Base-by-base conservation (phyloP, 1,140 invertebrate genomes). In the Steinernema khuongi region DNA sequence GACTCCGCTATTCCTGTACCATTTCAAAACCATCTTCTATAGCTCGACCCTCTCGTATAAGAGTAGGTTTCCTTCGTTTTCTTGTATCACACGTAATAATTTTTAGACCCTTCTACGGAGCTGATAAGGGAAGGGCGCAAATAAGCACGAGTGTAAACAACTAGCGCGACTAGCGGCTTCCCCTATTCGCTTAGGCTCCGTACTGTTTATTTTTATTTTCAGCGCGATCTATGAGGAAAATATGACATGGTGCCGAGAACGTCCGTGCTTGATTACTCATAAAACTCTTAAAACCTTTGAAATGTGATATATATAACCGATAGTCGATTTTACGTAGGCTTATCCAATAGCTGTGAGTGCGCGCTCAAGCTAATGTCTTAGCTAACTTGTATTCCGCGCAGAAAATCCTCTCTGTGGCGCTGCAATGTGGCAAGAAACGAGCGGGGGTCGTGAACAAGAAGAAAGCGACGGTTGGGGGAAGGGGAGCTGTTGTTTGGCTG, bases 191-290 rank as follows among this genome's bases (percentile, higher is more conserved):
- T 7, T n/a, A 4, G 14, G 50, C 50, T 60, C 50, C n/a, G n/a
- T n/a, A n/a, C 19, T 60, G 50, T 60, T 60, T 60, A 7, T 60
- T 41, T 41, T 41, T 41, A n/a, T 41, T n/a, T n/a, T n/a, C n/a
- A n/a, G n/a, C n/a, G n/a, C n/a, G n/a, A n/a, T n/a, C n/a, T n/a
- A n/a, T n/a, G n/a, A n/a, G n/a, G n/a, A n/a, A 41, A 41, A 41
- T n/a, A 41, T 41, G n/a, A 11, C n/a, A 11, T 41, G 36, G n/a
- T 11, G 36, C 36, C n/a, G n/a, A n/a, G 36, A 41, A 41, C 36
- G 36, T 41, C n/a, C n/a, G 7, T 41, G 36, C 36, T 41, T 41
- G 36, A 7, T n/a, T n/a, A n/a, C n/a, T n/a, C n/a, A n/a, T n/a
- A n/a, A n/a, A n/a, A n/a, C n/a, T n/a, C n/a, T n/a, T n/a, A n/a